These are phyloP conservation scores for Palythoa heliodiscus DNA, from an alignment of 92 coral and sea anemone genomes.

Conservation along the genomic window DNA sequence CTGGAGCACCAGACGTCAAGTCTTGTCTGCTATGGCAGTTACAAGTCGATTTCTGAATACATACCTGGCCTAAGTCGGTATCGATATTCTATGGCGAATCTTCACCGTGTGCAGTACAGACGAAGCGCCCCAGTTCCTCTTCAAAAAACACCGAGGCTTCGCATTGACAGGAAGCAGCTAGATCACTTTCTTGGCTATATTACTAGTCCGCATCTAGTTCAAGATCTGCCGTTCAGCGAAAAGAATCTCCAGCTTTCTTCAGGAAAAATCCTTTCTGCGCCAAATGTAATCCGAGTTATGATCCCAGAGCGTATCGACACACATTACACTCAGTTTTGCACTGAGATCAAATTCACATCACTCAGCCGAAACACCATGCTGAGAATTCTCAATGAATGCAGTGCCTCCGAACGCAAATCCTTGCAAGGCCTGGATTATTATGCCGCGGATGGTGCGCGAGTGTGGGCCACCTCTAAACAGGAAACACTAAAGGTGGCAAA, in stretches of 20 bases:
- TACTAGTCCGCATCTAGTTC: neutral
- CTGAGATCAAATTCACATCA: constrained; percentile 26
- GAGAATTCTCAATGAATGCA: constrained; percentile 17
- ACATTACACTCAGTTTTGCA: constrained; percentile 35
- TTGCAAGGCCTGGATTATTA: constrained; percentile 11
- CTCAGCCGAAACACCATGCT: constrained; percentile 22
- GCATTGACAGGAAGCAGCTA: constrained; percentile 5
- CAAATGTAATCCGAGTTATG: constrained; percentile 39
- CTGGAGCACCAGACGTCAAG: constrained; percentile 27
- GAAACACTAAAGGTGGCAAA: constrained; percentile 10
- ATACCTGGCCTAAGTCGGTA: constrained; percentile 33
- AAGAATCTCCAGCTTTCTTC: constrained; percentile 6
- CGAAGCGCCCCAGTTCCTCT: neutral
- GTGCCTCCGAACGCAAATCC: constrained; percentile 26
- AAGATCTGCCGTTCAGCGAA: constrained; percentile 30
- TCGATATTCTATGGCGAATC: constrained; percentile 23
- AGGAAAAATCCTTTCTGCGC: constrained; percentile 9
- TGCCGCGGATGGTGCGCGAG: constrained; percentile 10
- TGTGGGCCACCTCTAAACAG: constrained; percentile 2
- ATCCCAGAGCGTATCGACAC: constrained; percentile 25
- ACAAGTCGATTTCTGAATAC: constrained; percentile 14
- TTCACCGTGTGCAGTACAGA: constrained; percentile 19
- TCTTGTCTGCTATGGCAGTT: constrained; percentile 16
- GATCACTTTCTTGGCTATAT: constrained; percentile 2
- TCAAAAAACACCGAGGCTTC: constrained; percentile 16